Percentiles rank a stretch among this genome's conserved stretches.
phyloP scores from a whole-genome alignment of 92 coral and sea anemone genomes.

The Heteractis magnifica region DNA sequence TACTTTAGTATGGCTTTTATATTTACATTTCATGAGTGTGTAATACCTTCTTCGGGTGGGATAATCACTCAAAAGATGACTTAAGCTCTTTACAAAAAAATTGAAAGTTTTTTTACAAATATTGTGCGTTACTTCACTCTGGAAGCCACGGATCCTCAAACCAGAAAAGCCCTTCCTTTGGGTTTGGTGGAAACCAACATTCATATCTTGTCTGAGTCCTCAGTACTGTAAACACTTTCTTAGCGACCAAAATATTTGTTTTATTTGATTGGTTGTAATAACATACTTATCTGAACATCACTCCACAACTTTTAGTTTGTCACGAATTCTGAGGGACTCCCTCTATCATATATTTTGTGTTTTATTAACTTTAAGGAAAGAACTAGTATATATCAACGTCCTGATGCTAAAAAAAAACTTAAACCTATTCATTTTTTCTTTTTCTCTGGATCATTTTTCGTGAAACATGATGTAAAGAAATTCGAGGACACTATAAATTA shows the following conservation, averaged over 20 bases:
- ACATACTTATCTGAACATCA: slow-evolving; percentile 6
- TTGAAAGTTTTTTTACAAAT: too few species aligned
- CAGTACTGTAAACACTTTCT: background rate
- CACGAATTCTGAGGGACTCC: background rate
- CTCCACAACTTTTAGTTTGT: background rate
- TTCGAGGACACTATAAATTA: background rate
- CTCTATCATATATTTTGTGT: background rate
- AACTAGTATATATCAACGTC: background rate
- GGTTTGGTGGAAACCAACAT: background rate
- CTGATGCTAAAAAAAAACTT: background rate
- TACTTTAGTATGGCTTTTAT: background rate
- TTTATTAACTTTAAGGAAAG: background rate
- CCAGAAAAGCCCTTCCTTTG: background rate
- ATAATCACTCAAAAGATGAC: background rate
- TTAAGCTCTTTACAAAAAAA: background rate
- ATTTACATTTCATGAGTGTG: background rate
- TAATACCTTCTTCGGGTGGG: background rate
- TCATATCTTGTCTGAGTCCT: background rate
- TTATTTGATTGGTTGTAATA: background rate
- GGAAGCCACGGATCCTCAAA: background rate
- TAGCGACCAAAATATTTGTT: background rate
- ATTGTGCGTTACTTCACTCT: too few species aligned
- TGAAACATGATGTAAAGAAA: background rate
- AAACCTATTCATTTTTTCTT: background rate
- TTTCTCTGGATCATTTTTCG: background rate